Base-by-base conservation (phyloP, 53 echinoderm and acorn worm species). In the Stichopus horrens region DNA sequence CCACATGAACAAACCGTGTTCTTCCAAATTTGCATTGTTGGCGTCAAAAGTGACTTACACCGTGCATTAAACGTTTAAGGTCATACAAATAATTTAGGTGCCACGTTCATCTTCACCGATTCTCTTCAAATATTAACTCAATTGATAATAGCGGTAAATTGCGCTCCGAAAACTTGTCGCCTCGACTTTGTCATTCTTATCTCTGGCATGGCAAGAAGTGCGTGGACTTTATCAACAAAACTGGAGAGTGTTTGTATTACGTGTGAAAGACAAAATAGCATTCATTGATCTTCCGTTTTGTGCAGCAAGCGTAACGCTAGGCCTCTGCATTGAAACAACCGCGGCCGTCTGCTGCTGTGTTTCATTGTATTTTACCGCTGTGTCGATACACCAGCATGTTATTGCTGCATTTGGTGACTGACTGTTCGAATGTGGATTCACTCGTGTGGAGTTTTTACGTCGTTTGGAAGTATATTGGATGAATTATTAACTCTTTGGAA, bases 161-260 rank as follows among this genome's bases (percentile, higher is more conserved):
- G 81, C 56, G 56, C 54, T 81, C 20, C 21, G 71, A 56, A 23
- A 81, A 58, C 57, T 1, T 20, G 18, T 56, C 21, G 22, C 56
- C 56, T 81, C 81, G 81, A 81, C 81, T 81, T 81, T 81, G 81
- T 81, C 81, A 81, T 81, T 81, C 81, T 81, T 81, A 81, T 81
- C 81, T 81, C 57, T 55, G 56, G n/a, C 58, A 58, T 57, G 58
- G 57, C 58, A 81, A 57, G 81, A 81, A 79, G 81, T 81, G 54
- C 81, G 57, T 81, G 57, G 81, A 81, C 81, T 81, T 81, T 81
- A 81, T 81, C 81, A 81, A 81, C 81, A 81, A 81, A 81, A 56
- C 81, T 81, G 81, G 20, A 14, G 80, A 81, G 81, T 81, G 81
- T 81, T 81, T 81, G 81, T 81, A 58, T 81, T 81, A 81, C 81